Evolutionary conservation across 2,797 vertebrate genomes (phyloP).

Genomic region (Linurgus olivaceus): DNA sequence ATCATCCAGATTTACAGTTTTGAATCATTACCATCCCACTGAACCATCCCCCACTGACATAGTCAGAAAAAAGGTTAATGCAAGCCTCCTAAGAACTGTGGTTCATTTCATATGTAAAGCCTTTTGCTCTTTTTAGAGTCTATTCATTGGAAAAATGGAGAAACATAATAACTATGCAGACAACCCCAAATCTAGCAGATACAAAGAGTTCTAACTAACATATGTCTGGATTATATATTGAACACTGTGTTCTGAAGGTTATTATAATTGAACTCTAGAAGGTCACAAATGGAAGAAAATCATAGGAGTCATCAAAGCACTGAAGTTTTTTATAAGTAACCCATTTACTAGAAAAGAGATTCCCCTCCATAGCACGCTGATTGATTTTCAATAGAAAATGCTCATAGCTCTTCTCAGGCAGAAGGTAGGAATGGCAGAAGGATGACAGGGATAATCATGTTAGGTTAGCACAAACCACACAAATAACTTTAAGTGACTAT

Average conservation of each 20-base stretch:
- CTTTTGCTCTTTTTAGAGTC: not conserved
- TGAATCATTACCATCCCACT: not conserved
- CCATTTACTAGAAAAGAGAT: not conserved
- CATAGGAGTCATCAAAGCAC: not conserved
- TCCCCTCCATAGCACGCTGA: rapidly evolving
- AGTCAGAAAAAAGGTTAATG: not conserved
- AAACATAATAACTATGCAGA: not conserved
- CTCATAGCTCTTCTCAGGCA: not conserved
- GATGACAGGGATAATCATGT: not conserved
- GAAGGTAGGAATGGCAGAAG: not conserved
- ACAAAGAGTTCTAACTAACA: not conserved
- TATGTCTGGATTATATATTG: not conserved
- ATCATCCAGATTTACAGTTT: not conserved
- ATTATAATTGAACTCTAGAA: not conserved
- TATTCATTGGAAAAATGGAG: not conserved
- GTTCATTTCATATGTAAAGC: not conserved
- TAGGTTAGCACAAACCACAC: not conserved
- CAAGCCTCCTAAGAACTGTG: not conserved
- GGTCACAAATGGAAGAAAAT: not conserved
- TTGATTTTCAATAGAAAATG: not conserved
- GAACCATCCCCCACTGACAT: not conserved
- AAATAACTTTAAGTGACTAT: not conserved
- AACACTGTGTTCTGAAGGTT: not conserved
- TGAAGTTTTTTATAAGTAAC: not conserved
- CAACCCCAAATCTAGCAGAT: not conserved